Percentiles rank a stretch among this genome's conserved stretches.
phyloP scores from a whole-genome alignment of 2,113 vertebrate genomes.

The Dendropsophus ebraccatus region DNA sequence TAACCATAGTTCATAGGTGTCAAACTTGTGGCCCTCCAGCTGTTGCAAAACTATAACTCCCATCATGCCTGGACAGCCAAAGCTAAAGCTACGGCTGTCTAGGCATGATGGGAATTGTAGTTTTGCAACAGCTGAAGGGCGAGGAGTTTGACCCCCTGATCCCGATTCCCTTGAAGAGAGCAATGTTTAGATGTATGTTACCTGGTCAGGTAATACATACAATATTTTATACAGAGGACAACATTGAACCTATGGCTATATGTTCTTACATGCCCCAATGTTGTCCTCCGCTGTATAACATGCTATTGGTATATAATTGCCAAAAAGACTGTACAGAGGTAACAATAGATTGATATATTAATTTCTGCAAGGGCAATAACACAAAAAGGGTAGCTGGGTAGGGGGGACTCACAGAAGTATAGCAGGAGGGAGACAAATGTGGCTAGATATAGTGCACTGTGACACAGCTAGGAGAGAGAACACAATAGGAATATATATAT shows the following conservation, averaged over 20 bases:
- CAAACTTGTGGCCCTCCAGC: no score
- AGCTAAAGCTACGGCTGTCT: no score
- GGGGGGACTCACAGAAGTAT: constrained; percentile 26
- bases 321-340: neutral
- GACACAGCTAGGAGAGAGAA: constrained; percentile 37
- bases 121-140: no score
- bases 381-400: constrained; percentile 18
- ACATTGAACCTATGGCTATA: no score
- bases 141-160: no score
- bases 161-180: no score
- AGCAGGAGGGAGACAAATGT: constrained; percentile 41
- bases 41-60: no score
- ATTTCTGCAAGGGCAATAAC: constrained; percentile 25
- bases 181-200: no score
- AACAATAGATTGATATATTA: neutral
- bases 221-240: neutral
- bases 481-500: constrained; percentile 35
- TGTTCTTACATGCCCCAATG: neutral
- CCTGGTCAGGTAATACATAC: no score
- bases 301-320: neutral
- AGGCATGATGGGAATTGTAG: no score
- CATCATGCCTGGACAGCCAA: no score
- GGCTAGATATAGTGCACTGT: neutral
- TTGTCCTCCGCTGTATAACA: neutral
- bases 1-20: no score